Evolutionary conservation across 2,797 vertebrate genomes (phyloP).

Genomic region (Alcedo atthis): DNA sequence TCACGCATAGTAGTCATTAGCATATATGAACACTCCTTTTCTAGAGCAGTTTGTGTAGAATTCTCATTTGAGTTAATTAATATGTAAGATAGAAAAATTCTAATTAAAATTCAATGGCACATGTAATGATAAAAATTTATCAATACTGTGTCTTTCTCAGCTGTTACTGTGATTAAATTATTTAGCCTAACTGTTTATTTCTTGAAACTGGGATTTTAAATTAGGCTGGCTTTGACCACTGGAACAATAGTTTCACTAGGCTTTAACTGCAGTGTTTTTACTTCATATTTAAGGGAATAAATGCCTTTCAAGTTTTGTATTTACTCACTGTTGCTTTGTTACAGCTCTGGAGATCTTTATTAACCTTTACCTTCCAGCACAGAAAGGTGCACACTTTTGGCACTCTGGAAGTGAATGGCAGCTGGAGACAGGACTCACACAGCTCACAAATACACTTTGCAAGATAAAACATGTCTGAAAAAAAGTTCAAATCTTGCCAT

Average conservation of each 20-base stretch:
- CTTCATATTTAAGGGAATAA: not conserved
- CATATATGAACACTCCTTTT: constrained; percentile 65
- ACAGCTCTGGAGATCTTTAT: not conserved
- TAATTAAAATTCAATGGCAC: constrained; percentile 73
- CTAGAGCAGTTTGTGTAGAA: constrained; percentile 53
- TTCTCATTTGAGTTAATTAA: constrained; percentile 69
- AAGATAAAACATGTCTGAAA: not conserved
- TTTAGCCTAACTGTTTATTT: constrained; percentile 50
- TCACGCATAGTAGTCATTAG: constrained; percentile 58
- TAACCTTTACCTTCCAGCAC: not conserved
- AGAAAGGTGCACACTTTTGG: not conserved
- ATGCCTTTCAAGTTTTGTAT: not conserved
- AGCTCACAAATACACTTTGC: not conserved
- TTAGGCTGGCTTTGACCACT: not conserved
- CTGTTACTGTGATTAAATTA: constrained; percentile 54
- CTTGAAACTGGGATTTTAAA: constrained; percentile 43
- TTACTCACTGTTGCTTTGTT: not conserved
- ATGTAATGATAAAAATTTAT: constrained; percentile 68
- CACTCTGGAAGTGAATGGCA: not conserved
- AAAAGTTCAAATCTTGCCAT: not conserved
- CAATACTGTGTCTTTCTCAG: constrained; percentile 49
- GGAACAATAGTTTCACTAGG: not conserved
- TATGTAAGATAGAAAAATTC: constrained; percentile 62
- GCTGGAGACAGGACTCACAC: not conserved
- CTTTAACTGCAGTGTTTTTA: not conserved